Conservation (phyloP, 64 coral and sea anemone species). For the Porites lutea region DNA sequence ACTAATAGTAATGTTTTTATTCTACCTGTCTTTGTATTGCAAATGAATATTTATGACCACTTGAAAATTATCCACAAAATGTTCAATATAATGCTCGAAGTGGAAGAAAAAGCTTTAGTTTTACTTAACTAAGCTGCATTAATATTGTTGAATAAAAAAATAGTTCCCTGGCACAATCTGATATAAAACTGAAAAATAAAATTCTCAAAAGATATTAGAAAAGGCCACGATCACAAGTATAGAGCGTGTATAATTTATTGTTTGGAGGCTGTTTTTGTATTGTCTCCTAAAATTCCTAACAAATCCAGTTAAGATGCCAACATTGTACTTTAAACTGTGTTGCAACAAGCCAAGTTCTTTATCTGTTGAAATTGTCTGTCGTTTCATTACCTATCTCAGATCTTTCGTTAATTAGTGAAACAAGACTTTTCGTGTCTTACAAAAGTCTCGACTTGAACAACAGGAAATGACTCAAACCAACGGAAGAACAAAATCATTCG, state of each 20-base stretch:
- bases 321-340: not conserved
- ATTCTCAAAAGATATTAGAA: no score
- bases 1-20: no score
- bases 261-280: not conserved
- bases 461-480: slow-evolving; percentile 23
- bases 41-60: no score
- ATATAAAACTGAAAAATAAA: no score
- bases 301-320: not conserved
- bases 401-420: not conserved
- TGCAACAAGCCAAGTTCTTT: not conserved
- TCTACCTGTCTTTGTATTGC: no score
- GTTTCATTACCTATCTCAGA: not conserved
- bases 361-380: not conserved
- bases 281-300: not conserved
- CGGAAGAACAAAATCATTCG: not conserved
- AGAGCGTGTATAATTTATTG: not conserved
- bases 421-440: slow-evolving; percentile 36
- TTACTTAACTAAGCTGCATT: no score
- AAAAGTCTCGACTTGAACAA: slow-evolving; percentile 17
- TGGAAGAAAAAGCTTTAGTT: no score
- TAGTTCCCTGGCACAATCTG: no score
- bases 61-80: no score
- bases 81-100: no score
- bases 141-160: no score
- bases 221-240: not conserved